phyloP scores from a whole-genome alignment of 2,888 invertebrate genomes.

The Trichopoda pennipes region DNA sequence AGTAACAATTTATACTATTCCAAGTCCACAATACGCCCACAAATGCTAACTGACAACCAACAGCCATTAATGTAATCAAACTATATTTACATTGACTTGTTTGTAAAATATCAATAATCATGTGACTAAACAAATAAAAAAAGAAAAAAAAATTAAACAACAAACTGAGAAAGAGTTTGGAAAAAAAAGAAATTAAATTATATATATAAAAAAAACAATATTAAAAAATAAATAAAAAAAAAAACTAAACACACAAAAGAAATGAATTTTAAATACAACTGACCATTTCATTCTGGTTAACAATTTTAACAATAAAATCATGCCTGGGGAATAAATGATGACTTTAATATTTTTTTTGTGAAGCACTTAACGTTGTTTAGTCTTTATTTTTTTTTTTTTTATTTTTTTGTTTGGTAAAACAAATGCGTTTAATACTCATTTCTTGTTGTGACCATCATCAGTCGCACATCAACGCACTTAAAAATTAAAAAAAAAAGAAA shows the following conservation, averaged over 20 bases:
- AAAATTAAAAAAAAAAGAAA: background rate
- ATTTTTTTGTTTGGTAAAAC: conserved; percentile 28
- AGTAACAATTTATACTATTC: conserved; percentile 33
- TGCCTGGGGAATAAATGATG: conserved; percentile 58
- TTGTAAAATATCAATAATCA: conserved; percentile 59
- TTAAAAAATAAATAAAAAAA: background rate
- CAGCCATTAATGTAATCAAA: conserved; percentile 53
- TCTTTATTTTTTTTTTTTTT: conserved; percentile 41
- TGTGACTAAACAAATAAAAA: conserved; percentile 18
- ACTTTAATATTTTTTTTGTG: conserved; percentile 50
- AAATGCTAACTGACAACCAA: background rate
- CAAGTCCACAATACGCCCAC: conserved; percentile 6
- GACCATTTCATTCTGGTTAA: conserved; percentile 44
- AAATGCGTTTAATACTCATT: conserved; percentile 55
- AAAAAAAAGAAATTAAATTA: background rate
- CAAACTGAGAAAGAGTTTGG: background rate
- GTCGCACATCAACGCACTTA: conserved; percentile 52
- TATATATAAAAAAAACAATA: no score
- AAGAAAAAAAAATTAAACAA: background rate
- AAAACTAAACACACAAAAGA: conserved; percentile 10
- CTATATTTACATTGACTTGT: conserved; percentile 54
- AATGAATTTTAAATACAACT: conserved; percentile 50
- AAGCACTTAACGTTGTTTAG: conserved; percentile 60
- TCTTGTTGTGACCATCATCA: conserved; percentile 50
- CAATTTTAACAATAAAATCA: conserved; percentile 54